Evolutionary conservation across 2,888 invertebrate genomes (phyloP).

Genomic region (Macaria notata): DNA sequence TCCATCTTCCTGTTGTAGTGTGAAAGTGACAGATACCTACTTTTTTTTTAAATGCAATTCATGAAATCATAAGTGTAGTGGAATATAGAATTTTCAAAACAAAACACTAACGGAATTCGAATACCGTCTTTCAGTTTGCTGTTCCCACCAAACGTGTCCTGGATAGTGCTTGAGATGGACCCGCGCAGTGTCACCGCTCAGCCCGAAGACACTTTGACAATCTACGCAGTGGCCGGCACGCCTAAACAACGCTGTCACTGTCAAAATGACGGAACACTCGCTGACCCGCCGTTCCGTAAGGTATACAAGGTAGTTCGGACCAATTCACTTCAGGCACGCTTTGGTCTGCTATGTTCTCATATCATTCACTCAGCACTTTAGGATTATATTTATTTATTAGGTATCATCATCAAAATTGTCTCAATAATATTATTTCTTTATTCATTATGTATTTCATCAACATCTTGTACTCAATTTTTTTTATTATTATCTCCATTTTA

Average conservation of each 20-base stretch:
- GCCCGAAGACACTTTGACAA: conserved; percentile 93
- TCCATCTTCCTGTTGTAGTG: too few relatives aligned
- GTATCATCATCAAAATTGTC: too few relatives aligned
- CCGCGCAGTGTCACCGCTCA: conserved; percentile 95
- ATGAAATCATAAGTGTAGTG: too few relatives aligned
- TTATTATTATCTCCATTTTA: too few relatives aligned
- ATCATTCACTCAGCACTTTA: background rate
- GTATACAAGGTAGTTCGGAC: conserved; percentile 68
- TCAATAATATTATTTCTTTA: too few relatives aligned
- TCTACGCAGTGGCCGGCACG: conserved; percentile 74
- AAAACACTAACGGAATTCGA: too few relatives aligned
- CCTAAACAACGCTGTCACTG: conserved; percentile 66
- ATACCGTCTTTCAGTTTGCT: conserved; percentile 83
- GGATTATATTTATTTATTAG: too few relatives aligned
- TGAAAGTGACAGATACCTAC: too few relatives aligned
- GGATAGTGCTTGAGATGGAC: conserved; percentile 97
- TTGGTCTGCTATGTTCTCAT: conserved; percentile 13
- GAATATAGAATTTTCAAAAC: too few relatives aligned
- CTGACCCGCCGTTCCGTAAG: conserved; percentile 70
- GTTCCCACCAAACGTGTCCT: conserved; percentile 94
- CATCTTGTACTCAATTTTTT: too few relatives aligned
- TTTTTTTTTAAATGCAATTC: too few relatives aligned
- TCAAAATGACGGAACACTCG: conserved; percentile 47
- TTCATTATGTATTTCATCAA: too few relatives aligned
- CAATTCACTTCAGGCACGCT: conserved; percentile 29